A percentile compares a stretch with the other conserved stretches of the same genome.
These are phyloP conservation scores for Botia kubotai DNA, from an alignment of 2,797 vertebrate species.

Conservation along the genomic window DNA sequence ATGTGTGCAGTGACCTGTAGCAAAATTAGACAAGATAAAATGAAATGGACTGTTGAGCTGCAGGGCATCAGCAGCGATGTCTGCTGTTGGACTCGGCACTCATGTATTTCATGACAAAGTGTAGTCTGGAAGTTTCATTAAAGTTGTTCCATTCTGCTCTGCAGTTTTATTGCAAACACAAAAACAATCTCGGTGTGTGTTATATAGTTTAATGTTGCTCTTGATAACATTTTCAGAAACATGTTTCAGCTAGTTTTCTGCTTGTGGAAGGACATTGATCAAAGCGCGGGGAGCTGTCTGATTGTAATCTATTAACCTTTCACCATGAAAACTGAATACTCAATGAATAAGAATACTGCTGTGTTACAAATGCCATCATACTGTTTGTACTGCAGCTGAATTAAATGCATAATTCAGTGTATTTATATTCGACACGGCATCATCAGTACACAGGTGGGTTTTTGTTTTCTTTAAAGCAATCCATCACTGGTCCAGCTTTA, in stretches of 20 bases:
- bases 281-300: not conserved
- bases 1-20: constrained; percentile 5
- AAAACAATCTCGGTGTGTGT: not conserved
- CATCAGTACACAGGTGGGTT: too few species aligned
- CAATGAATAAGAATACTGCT: not conserved
- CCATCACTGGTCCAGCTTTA: too few species aligned
- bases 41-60: constrained; percentile 21
- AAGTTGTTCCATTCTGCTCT: not conserved
- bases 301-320: not conserved
- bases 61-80: constrained; percentile 9
- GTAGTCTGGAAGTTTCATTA: not conserved
- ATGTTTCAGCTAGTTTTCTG: not conserved
- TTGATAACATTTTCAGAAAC: not conserved
- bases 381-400: too few species aligned
- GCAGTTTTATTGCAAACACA: not conserved
- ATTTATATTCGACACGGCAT: too few species aligned
- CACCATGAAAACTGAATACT: not conserved
- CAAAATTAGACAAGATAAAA: not conserved
- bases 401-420: too few species aligned
- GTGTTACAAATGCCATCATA: too few species aligned
- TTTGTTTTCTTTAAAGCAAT: too few species aligned
- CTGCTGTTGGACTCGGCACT: constrained; percentile 1
- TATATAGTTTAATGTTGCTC: not conserved
- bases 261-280: not conserved
- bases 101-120: constrained; percentile 36